phyloP scores from a whole-genome alignment of 2,888 invertebrate genomes.

The Drosophila putrida region DNA sequence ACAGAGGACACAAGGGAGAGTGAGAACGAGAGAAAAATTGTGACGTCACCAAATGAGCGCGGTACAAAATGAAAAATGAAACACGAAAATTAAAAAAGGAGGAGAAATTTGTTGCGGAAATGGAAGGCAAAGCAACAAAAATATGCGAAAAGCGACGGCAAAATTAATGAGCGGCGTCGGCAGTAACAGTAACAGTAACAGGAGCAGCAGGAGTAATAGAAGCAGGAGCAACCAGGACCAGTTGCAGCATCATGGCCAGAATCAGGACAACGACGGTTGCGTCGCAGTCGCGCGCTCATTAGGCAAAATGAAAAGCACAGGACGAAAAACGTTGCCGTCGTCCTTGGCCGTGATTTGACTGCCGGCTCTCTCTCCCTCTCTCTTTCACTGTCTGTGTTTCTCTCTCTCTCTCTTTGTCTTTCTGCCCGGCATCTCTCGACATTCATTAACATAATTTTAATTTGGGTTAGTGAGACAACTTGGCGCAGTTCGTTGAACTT shows the following conservation, averaged over 20 bases:
- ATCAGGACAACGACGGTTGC: slow-evolving; percentile 26
- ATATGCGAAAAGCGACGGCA: slow-evolving; percentile 64
- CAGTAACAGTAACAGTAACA: slow-evolving; percentile 36
- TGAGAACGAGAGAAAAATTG: slow-evolving; percentile 21
- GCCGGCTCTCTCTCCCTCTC: slow-evolving; percentile 36
- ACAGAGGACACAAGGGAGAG: slow-evolving; percentile 3
- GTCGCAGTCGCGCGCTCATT: slow-evolving; percentile 66
- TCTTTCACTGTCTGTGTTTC: slow-evolving; percentile 7
- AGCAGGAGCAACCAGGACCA: slow-evolving; percentile 21
- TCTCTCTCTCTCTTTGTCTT: slow-evolving; percentile 17
- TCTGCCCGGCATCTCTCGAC: slow-evolving; percentile 33
- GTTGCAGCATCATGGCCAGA: slow-evolving; percentile 27
- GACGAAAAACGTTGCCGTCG: slow-evolving; percentile 56
- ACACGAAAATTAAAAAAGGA: slow-evolving; percentile 74
- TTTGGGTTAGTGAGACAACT: slow-evolving; percentile 83
- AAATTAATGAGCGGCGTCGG: slow-evolving; percentile 69
- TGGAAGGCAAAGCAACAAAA: slow-evolving; percentile 53
- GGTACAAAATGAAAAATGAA: slow-evolving; percentile 79
- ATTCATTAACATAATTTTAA: slow-evolving; percentile 84
- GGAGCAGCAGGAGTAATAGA: slow-evolving; percentile 37
- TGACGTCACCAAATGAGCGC: slow-evolving; percentile 76
- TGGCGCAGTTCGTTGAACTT: slow-evolving; percentile 73
- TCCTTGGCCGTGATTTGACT: slow-evolving; percentile 82
- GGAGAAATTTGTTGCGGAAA: slow-evolving; percentile 71
- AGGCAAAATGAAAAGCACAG: slow-evolving; percentile 70